Conservation (phyloP, 2,113 vertebrate species). For the Dromiciops gliroides region DNA sequence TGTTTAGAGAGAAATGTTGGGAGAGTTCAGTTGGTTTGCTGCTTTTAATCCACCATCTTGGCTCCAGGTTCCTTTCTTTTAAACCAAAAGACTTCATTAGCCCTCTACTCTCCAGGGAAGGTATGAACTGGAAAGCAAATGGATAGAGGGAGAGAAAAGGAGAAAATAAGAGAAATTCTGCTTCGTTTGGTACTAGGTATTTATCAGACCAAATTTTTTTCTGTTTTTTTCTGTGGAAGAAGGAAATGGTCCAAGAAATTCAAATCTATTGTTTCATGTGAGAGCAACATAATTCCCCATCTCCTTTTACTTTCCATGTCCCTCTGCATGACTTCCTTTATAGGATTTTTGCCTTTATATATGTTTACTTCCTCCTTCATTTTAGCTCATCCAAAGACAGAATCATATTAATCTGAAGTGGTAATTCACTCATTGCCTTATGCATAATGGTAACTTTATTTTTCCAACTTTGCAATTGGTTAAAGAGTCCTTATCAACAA, state of each 20-base stretch:
- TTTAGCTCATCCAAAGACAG: background rate
- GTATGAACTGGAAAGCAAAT: background rate
- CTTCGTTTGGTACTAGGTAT: background rate
- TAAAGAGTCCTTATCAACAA: conserved; percentile 78
- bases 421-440: conserved; percentile 1
- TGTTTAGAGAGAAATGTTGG: background rate
- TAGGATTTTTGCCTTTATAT: background rate
- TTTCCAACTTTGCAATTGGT: conserved; percentile 74
- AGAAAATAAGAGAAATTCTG: background rate
- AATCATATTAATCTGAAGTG: conserved; percentile 19
- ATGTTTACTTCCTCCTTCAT: background rate
- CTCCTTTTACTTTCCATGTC: background rate
- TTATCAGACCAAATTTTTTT: conserved; percentile 5
- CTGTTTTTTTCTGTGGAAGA: conserved; percentile 34
- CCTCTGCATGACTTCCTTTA: background rate
- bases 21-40: background rate
- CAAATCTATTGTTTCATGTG: background rate
- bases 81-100: background rate
- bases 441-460: conserved; percentile 62
- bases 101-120: background rate
- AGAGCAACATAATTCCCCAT: background rate
- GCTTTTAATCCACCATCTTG: background rate
- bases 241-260: background rate
- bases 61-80: background rate
- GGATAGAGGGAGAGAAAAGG: background rate